Conservation (phyloP, 2,888 invertebrate species). For the Melitaea athalia region DNA sequence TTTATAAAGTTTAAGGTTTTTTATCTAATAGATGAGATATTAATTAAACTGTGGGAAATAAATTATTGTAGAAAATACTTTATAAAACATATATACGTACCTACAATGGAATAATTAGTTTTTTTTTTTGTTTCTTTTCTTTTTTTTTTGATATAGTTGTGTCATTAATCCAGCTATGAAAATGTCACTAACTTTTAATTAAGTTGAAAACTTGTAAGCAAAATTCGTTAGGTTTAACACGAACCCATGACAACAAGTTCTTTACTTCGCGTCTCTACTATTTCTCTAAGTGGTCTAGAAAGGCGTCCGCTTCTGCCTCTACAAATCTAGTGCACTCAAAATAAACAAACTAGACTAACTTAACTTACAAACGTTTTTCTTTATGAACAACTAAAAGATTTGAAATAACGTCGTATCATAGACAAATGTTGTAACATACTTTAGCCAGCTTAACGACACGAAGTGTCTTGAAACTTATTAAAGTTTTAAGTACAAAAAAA, state of each 20-base stretch:
- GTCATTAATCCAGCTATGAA: background rate
- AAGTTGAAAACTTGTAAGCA: background rate
- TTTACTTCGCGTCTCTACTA: slow-evolving; percentile 24
- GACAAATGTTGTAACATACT: background rate
- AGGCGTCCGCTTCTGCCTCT: slow-evolving; percentile 24
- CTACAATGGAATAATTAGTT: background rate
- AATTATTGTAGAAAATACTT: too few species aligned
- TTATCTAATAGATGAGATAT: too few species aligned
- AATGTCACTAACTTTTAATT: background rate
- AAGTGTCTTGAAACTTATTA: background rate
- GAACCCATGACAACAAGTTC: slow-evolving; percentile 36
- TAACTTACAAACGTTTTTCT: slow-evolving; percentile 9
- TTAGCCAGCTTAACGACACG: background rate
- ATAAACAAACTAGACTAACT: slow-evolving; percentile 22
- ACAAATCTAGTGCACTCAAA: slow-evolving; percentile 24
- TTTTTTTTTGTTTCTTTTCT: background rate
- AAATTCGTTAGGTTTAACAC: slow-evolving; percentile 9
- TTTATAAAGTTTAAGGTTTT: too few species aligned
- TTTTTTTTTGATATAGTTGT: too few species aligned
- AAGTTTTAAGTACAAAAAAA: too few species aligned
- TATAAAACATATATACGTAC: background rate
- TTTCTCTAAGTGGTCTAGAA: slow-evolving; percentile 30
- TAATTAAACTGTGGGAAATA: too few species aligned
- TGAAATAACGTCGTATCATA: background rate
- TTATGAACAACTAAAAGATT: slow-evolving; percentile 17